phyloP scores from a whole-genome alignment of 2,113 vertebrate species.

The Spea multiplicata region DNA sequence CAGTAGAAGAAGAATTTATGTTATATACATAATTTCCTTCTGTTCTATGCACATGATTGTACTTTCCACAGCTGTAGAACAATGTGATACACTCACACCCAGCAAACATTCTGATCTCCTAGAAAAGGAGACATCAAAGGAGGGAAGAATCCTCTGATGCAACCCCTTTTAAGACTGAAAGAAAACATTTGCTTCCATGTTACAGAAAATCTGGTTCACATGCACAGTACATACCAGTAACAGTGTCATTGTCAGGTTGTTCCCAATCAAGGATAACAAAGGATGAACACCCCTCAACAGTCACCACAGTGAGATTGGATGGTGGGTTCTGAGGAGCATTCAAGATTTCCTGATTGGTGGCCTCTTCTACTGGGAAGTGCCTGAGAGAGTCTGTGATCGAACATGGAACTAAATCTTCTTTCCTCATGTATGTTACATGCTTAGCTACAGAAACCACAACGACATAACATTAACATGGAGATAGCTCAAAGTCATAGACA shows the following conservation, averaged over 20 bases:
- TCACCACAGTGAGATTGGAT: slow-evolving; percentile 90
- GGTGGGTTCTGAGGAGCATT: slow-evolving; percentile 79
- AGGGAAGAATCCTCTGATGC: too few relatives aligned
- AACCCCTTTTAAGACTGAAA: too few relatives aligned
- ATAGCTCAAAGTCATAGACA: background rate
- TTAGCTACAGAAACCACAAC: slow-evolving; percentile 66
- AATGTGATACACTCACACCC: too few relatives aligned
- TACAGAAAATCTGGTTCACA: too few relatives aligned
- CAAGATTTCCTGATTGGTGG: slow-evolving; percentile 69
- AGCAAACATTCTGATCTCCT: too few relatives aligned
- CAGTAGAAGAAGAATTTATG: too few relatives aligned
- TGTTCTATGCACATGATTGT: too few relatives aligned
- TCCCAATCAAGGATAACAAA: slow-evolving; percentile 95
- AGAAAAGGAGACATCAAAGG: too few relatives aligned
- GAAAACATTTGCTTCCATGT: too few relatives aligned
- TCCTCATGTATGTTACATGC: slow-evolving; percentile 88
- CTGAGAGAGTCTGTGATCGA: slow-evolving; percentile 88
- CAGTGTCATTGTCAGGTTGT: slow-evolving; percentile 82
- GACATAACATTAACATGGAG: background rate
- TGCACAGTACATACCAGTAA: slow-evolving; percentile 73
- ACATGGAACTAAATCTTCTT: slow-evolving; percentile 83
- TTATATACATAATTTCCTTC: too few relatives aligned
- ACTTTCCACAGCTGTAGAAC: too few relatives aligned
- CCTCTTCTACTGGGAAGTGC: slow-evolving; percentile 81
- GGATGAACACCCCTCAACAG: slow-evolving; percentile 91